Conservation (phyloP, 2,888 invertebrate genomes). For the Limnephilus lunatus region DNA sequence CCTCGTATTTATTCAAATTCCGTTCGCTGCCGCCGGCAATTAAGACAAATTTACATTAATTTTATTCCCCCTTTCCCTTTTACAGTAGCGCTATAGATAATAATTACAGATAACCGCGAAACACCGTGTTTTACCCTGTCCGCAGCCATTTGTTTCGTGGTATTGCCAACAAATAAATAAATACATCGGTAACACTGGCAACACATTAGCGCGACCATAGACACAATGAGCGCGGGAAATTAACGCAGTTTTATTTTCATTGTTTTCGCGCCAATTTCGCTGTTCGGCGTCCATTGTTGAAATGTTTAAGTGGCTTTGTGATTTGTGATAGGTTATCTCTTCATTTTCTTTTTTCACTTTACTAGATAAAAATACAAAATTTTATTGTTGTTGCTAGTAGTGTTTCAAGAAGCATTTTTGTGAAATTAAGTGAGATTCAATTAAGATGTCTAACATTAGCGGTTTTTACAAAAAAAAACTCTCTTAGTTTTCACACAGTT, state of each 20-base stretch:
- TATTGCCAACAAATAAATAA: slow-evolving; percentile 64
- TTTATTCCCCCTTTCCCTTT: slow-evolving; percentile 57
- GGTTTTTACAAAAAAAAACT: background rate
- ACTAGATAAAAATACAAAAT: background rate
- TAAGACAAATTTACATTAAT: slow-evolving; percentile 64
- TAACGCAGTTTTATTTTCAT: slow-evolving; percentile 30
- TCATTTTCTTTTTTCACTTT: background rate
- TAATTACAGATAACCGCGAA: slow-evolving; percentile 63
- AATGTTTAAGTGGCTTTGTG: slow-evolving; percentile 7
- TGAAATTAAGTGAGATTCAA: background rate
- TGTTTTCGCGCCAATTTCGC: background rate
- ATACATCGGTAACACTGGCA: slow-evolving; percentile 45
- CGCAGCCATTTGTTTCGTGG: slow-evolving; percentile 63
- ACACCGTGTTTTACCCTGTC: slow-evolving; percentile 60
- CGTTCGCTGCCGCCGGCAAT: slow-evolving; percentile 61
- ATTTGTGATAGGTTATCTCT: background rate
- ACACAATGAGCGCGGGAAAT: slow-evolving; percentile 38
- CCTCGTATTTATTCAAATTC: slow-evolving; percentile 62
- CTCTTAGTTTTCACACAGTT: background rate
- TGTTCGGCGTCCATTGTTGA: slow-evolving; percentile 30
- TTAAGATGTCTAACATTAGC: background rate
- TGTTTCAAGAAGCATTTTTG: background rate
- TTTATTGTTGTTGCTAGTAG: background rate
- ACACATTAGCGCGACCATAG: slow-evolving; percentile 34
- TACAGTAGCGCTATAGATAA: slow-evolving; percentile 30